Base-by-base conservation (phyloP, 2,888 invertebrate genomes). In the Vanessa cardui region DNA sequence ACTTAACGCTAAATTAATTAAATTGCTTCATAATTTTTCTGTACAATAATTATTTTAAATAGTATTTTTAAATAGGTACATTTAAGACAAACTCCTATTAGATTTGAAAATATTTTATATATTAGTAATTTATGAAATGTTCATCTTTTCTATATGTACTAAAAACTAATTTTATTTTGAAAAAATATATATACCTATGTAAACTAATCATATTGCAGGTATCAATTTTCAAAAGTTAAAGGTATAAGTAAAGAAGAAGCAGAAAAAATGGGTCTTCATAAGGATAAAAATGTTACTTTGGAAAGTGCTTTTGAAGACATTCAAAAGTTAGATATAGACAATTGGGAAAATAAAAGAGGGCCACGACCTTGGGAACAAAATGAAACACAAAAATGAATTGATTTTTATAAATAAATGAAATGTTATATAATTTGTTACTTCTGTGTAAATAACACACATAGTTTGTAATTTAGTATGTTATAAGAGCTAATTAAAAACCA, bases 321-420 rank as follows among this genome's bases (percentile, higher is more conserved):
- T 3, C 93, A 96, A 83, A 85, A 93, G 64, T 84, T 96, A 49
- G 96, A 98, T 82, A 94, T 97, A 74, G 96, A 97, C 73, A 94
- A 95, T 76, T 98, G 98, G 98, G 95, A 96, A 81, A 97, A 98
- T 80, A 95, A 95, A 73, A 92, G 98, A 76, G 97, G 97, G 0
- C 96, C 97, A 6, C 92, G 98, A 64, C 97, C 98, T 0, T 98
- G 97, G 97, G 98, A 98, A 80, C 93, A 94, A 73, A 79, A 79
- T 72, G 74, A 76, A 68, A 71, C 39, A 64, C 56, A 47, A 64
- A 49, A 78, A 81, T 62, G 80, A 81, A 77, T 6, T 47, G 47
- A 47, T 2, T 16, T 18, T 18, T 6, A n/a, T 7, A 6, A n/a
- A n/a, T 5, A 47, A 6, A n/a, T n/a, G 47, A n/a, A n/a, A 47